Base-by-base conservation (phyloP, 37 sponge, comb jelly and placozoan species). In the Oscarella lobularis region DNA sequence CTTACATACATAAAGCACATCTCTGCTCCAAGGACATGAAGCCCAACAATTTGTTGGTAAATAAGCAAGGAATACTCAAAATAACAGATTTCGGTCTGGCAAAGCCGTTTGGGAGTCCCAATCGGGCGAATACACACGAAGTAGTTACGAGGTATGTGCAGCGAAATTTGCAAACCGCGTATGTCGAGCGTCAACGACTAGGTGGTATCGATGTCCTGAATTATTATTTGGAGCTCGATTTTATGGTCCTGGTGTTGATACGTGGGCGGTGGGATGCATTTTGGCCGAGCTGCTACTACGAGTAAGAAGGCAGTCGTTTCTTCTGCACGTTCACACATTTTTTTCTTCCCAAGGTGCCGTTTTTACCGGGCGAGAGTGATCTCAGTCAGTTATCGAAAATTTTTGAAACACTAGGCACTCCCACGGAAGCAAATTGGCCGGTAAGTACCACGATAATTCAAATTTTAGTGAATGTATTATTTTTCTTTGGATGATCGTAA, bases 21-120 rank as follows among this genome's bases (percentile, higher is more conserved):
- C 14, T 9, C 35, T 31, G 36, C n/a, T n/a, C n/a, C n/a, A n/a
- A 83, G 83, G 96, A 98, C 66, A 75, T 96, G 9, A 96, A 96
- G 75, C 98, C 98, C 2, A 98, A 98, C 85, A 98, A 98, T 60
- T 69, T 98, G 30, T 83, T 98, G 30, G 72, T 98, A 31, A 85
- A 93, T 54, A 80, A 38, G 1, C 35, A 86, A 5, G 99, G 99
- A 3, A 67, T 93, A 2, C 77, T 98, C 3, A 98, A 98, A 74
- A 90, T 98, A 36, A 90, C 94, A 38, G 99, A 98, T 73, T 98
- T 98, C 74, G 99, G 99, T 37, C 82, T 98, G 35, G 99, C 99
- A n/a, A 90, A 92, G 73, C 54, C 85, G 29, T 98, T 85, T 80
- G 99, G 94, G 0, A 86, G 88, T 31, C 99, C 99, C 2, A 80